Evolutionary conservation across 1,140 invertebrate genomes (phyloP), one percentile per base, ranked within the genome.

Genomic region (Meloidogyne floridensis): DNA sequence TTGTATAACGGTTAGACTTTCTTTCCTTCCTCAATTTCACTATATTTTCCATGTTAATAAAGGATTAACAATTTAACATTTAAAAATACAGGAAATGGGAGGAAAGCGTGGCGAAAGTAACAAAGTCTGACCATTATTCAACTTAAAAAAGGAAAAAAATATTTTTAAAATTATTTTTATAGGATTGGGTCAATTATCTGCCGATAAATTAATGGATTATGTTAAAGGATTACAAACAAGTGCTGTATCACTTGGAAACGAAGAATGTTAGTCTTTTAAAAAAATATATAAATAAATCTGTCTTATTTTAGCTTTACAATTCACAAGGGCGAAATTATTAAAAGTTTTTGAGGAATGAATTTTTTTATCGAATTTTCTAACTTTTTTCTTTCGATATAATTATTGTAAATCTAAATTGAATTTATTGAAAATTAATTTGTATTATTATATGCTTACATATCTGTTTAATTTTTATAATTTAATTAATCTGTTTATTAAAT

Each of bases 171-270:
- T 82, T 18, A 18, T 18, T 72, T 59, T 47, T 85, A 65, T 56
- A 85, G 84, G 87, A 72, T 70, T 85, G 56, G 84, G 84, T 69
- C 84, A 85, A 56, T 78, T 85, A 9, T 85, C 84, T 51, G 85
- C 84, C 3, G 84, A 85, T 79, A 85, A 85, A 59, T 72, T 85
- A 6, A 85, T 85, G 84, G 84, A 85, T 69, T 85, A 85, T 73
- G 59, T 85, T 53, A 75, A 86, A 32, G 71, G 53, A n/a, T 18
- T 85, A 43, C 86, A 85, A 72, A 72, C 59, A 9, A 84, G 53
- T 4, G 20, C 83, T 15, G 53, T 84, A 42, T 59, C 71, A n/a
- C 59, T 84, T 59, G 75, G 65, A 7, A 73, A 85, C 32, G 83
- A 85, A 71, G 83, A 84, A 85, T 81, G 83, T 84, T 18, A 15